A percentile compares a stretch with the other conserved stretches of the same genome.
phyloP scores from a whole-genome alignment of 2,888 invertebrate genomes.

The Argyresthia albistria region DNA sequence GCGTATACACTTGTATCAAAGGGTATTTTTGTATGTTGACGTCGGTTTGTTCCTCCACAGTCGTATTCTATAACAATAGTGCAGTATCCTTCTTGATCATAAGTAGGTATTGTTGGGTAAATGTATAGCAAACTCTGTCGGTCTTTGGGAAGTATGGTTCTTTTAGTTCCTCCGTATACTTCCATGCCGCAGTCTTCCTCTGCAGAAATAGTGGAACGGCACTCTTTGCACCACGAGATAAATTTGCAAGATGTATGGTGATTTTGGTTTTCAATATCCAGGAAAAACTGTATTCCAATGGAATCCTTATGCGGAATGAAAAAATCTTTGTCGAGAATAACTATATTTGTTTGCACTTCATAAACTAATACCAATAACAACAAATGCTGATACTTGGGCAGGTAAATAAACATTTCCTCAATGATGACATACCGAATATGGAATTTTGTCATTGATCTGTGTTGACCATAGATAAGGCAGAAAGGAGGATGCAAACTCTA shows the following conservation, averaged over 20 bases:
- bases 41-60: background rate
- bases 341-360: conserved; percentile 16
- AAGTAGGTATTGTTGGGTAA: conserved; percentile 33
- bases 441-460: background rate
- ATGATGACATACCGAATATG: background rate
- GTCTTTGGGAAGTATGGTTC: conserved; percentile 26
- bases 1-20: conserved; percentile 5
- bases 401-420: background rate
- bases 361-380: background rate
- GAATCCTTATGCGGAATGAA: conserved; percentile 33
- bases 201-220: conserved; percentile 28
- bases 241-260: conserved; percentile 23
- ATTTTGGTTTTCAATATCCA: conserved; percentile 38
- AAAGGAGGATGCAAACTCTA: background rate
- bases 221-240: conserved; percentile 25
- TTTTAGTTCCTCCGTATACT: conserved; percentile 1
- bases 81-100: conserved; percentile 42
- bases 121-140: conserved; percentile 31
- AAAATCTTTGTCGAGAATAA: conserved; percentile 40
- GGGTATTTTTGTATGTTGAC: background rate
- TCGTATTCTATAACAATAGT: conserved; percentile 24
- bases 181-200: background rate
- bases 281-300: conserved; percentile 40
- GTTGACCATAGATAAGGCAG: background rate
- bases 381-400: background rate